These are phyloP conservation scores for Tetranychus piercei DNA, from an alignment of 2,888 invertebrate species.

Conservation along the genomic window DNA sequence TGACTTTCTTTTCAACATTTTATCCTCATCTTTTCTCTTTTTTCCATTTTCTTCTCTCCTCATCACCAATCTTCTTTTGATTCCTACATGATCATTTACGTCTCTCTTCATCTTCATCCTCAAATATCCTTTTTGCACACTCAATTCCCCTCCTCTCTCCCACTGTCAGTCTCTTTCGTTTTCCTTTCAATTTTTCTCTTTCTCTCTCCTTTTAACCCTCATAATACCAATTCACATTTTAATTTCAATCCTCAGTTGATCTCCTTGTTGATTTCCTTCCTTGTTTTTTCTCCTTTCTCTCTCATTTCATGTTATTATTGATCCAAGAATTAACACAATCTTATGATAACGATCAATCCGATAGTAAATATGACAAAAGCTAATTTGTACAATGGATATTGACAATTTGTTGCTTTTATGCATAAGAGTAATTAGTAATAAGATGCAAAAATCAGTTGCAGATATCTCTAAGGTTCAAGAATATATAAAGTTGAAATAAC, in stretches of 20 bases:
- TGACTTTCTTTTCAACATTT: background rate
- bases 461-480: background rate
- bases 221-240: background rate
- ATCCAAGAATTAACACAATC: constrained; percentile 1
- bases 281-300: background rate
- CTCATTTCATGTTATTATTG: background rate
- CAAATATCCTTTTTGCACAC: background rate
- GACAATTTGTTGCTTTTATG: too few relatives aligned
- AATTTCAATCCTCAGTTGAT: constrained; percentile 2
- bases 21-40: constrained; percentile 5
- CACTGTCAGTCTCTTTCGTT: constrained; percentile 12
- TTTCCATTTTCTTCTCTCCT: background rate
- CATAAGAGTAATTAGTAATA: too few relatives aligned
- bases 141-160: constrained; percentile 6
- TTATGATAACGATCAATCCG: background rate
- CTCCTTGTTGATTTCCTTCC: background rate
- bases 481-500: background rate
- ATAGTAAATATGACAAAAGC: too few relatives aligned
- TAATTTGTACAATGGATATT: too few relatives aligned
- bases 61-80: background rate
- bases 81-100: background rate
- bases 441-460: background rate
- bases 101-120: background rate
- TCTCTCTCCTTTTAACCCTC: background rate
- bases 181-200: background rate